These are phyloP conservation scores for Drosophila melanosoma DNA, from an alignment of 2,888 invertebrate species.

Conservation along the genomic window DNA sequence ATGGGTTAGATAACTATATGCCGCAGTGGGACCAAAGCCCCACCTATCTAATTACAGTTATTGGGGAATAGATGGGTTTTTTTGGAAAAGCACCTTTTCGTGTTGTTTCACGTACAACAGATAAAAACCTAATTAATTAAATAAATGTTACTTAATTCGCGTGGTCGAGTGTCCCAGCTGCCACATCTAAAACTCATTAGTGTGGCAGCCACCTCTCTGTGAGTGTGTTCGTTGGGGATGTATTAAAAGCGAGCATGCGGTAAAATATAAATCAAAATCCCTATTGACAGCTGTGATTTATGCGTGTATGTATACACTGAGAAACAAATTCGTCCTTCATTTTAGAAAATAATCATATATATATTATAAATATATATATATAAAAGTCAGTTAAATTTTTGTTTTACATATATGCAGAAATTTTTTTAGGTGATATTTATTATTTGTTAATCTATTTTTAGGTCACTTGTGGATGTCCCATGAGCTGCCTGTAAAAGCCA, in stretches of 20 bases:
- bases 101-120: constrained; percentile 45
- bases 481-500: neutral
- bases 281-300: constrained; percentile 74
- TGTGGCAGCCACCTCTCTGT: constrained; percentile 37
- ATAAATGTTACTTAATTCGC: constrained; percentile 62
- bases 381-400: too few relatives aligned
- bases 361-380: too few relatives aligned
- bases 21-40: constrained; percentile 2
- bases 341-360: neutral
- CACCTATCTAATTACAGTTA: constrained; percentile 19
- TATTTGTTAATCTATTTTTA: neutral
- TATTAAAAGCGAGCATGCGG: constrained; percentile 21
- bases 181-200: constrained; percentile 73
- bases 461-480: constrained; percentile 5
- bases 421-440: neutral
- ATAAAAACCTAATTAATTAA: constrained; percentile 74
- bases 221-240: constrained; percentile 24
- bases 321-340: neutral
- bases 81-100: constrained; percentile 25
- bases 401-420: neutral
- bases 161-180: constrained; percentile 70
- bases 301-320: constrained; percentile 13
- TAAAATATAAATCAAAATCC: constrained; percentile 23
- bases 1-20: neutral
- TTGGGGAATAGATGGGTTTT: constrained; percentile 18